phyloP scores from a whole-genome alignment of 1,140 invertebrate genomes.

The Hypothenemus hampei region DNA sequence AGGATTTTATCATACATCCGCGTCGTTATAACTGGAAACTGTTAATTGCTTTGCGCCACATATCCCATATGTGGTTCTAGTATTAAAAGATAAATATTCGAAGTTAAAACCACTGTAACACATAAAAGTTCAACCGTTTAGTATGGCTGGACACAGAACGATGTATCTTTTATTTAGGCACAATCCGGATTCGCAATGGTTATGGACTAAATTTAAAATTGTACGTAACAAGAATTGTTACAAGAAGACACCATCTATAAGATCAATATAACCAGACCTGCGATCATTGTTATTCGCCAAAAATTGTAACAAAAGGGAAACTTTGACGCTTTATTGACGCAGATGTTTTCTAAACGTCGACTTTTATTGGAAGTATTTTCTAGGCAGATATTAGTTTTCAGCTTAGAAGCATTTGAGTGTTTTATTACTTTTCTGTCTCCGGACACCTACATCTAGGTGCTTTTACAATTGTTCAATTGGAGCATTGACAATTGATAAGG shows the following conservation, averaged over 20 bases:
- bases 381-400: constrained; percentile 17
- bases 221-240: no score
- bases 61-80: constrained; percentile 11
- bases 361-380: constrained; percentile 14
- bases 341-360: constrained; percentile 4
- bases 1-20: constrained; percentile 12
- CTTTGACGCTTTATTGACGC: constrained; percentile 13
- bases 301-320: neutral
- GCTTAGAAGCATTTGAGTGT: constrained; percentile 9
- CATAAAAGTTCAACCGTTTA: constrained; percentile 14
- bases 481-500: no score
- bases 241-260: no score
- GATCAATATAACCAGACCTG: no score
- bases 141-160: neutral
- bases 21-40: constrained; percentile 17
- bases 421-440: constrained; percentile 9
- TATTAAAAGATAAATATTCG: constrained; percentile 21
- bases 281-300: no score
- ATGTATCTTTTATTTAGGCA: constrained; percentile 7
- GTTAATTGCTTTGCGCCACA: constrained; percentile 17
- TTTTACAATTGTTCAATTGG: no score
- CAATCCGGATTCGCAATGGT: neutral
- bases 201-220: neutral
- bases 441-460: no score
- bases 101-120: constrained; percentile 7